Evolutionary conservation across 2,113 vertebrate species (phyloP), one percentile per base, ranked within the genome.

Genomic region (Vidua chalybeata): DNA sequence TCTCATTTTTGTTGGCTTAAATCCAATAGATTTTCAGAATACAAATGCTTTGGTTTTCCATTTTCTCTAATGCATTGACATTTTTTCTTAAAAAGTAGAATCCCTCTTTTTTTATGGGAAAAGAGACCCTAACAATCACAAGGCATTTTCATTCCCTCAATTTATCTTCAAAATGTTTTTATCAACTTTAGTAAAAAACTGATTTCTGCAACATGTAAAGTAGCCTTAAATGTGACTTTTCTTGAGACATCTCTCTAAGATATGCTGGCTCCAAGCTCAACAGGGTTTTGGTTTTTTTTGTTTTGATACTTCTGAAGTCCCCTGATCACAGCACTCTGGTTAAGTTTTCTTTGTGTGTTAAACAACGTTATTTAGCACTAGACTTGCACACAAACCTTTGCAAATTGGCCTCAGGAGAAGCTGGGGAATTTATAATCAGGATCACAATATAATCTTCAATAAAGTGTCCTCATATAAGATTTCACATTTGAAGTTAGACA

Each of bases 281-380:
- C 2, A 52, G 11, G 0, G 2, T 35, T 58, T 24, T 45, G 45
- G 45, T 18, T 43, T 23, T 10, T 10, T 93, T 79, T 1, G 2
- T 76, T 52, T 84, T 69, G 35, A 5, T 76, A 22, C 6, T 76
- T 13, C n/a, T 84, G 33, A 80, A 68, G 9, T 63, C 5, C 1
- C 61, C 39, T 71, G 51, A 89, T 84, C 62, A 23, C 23, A 55
- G 24, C 30, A 59, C 24, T 55, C 45, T 77, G 67, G 26, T 74
- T 41, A 52, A 59, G 31, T 54, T 93, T 93, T 66, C 71, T 75
- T 69, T 62, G 6, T 4, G 1, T 56, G 7, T 61, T 91, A 55
- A 66, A 72, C 48, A 80, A 67, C 0, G 0, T 21, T 0, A 0
- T 66, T 58, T 69, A 74, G 22, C 35, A 30, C 45, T 24, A 45